Percentiles rank a stretch among this genome's conserved stretches.
These are phyloP conservation scores for Calcarius lapponicus DNA, from an alignment of 2,797 vertebrate genomes.

Conservation along the genomic window DNA sequence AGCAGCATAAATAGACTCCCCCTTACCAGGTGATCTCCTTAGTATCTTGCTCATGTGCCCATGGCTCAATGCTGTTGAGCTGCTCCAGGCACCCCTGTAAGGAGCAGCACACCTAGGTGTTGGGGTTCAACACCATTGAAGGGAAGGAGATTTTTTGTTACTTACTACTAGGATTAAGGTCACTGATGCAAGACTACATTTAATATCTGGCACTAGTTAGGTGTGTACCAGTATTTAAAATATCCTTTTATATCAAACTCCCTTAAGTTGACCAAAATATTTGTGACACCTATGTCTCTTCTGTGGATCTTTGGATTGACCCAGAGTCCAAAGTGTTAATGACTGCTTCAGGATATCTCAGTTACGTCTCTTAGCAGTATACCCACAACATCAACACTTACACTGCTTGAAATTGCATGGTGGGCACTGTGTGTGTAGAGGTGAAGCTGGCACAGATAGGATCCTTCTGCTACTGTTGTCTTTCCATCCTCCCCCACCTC, in stretches of 20 bases:
- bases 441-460: neutral
- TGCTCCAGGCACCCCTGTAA: neutral
- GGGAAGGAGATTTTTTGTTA: neutral
- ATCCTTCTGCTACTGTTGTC: neutral
- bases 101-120: neutral
- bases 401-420: neutral
- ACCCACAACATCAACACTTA: neutral
- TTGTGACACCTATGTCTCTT: neutral
- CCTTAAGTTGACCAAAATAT: neutral
- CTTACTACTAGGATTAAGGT: neutral
- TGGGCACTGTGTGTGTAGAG: neutral
- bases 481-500: rapidly evolving
- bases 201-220: neutral
- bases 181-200: neutral
- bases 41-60: neutral
- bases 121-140: neutral
- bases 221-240: neutral
- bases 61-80: rapidly evolving
- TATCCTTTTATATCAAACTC: neutral
- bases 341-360: neutral
- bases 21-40: neutral
- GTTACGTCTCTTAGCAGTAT: neutral
- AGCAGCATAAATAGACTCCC: neutral
- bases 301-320: neutral
- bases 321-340: neutral